A percentile compares a stretch with the other conserved stretches of the same genome.
phyloP scores from a whole-genome alignment of 2,797 vertebrate genomes.

The Sebastes umbrosus region DNA sequence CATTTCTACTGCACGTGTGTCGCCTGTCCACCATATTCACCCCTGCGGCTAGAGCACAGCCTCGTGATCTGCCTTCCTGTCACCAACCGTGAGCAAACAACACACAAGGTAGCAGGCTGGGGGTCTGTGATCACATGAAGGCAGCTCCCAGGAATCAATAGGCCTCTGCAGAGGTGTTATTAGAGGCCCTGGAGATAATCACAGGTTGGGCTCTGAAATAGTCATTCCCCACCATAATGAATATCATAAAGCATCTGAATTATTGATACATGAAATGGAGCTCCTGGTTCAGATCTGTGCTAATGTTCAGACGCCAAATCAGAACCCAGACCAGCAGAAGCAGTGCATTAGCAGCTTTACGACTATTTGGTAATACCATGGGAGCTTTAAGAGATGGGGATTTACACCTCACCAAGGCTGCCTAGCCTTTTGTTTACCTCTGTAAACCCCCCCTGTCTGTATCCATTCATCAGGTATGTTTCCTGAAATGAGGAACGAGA shows the following conservation, averaged over 20 bases:
- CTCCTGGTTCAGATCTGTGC: constrained; percentile 29
- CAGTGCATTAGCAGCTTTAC: constrained; percentile 19
- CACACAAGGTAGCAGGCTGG: constrained; percentile 22
- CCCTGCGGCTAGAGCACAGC: constrained; percentile 17
- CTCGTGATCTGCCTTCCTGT: constrained; percentile 18
- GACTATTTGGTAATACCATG: constrained; percentile 1
- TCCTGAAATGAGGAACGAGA: neutral
- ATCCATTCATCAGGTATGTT: constrained; percentile 19
- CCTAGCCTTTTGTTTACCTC: constrained; percentile 8
- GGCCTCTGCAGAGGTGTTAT: constrained; percentile 56
- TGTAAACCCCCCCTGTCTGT: neutral
- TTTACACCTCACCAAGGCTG: constrained; percentile 22
- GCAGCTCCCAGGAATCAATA: constrained; percentile 65
- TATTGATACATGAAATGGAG: constrained; percentile 63
- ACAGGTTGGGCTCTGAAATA: constrained; percentile 55
- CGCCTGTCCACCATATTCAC: constrained; percentile 13
- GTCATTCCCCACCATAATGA: constrained; percentile 57
- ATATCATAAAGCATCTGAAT: constrained; percentile 61
- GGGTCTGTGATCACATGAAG: constrained; percentile 27
- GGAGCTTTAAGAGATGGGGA: neutral
- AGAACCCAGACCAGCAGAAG: neutral
- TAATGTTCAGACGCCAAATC: constrained; percentile 16
- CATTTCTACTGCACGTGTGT: neutral
- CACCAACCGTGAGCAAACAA: constrained; percentile 43
- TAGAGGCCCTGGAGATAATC: constrained; percentile 60